These are phyloP conservation scores for Battus philenor DNA, from an alignment of 1,140 invertebrate genomes.

Conservation along the genomic window DNA sequence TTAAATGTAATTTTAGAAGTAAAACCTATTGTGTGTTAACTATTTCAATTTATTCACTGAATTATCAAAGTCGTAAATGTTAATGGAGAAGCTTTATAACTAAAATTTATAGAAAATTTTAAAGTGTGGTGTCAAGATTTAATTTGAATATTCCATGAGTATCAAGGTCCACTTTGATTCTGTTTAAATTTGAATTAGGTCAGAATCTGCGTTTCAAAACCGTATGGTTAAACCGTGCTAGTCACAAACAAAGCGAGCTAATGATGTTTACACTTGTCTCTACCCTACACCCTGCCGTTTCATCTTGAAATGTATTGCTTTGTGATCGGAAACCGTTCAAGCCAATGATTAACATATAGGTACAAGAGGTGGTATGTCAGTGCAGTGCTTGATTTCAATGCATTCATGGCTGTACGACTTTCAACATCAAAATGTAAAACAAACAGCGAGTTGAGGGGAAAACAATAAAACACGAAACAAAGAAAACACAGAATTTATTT, in stretches of 20 bases:
- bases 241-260: constrained; percentile 14
- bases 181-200: constrained; percentile 6
- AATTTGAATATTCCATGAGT: neutral
- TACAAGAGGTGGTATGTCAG: too few species aligned
- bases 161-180: neutral
- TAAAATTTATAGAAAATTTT: too few species aligned
- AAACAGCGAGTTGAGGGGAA: neutral
- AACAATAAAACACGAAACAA: constrained; percentile 8
- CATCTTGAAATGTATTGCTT: constrained; percentile 14
- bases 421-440: constrained; percentile 3
- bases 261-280: constrained; percentile 12
- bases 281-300: neutral
- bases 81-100: too few species aligned
- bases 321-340: constrained; percentile 7
- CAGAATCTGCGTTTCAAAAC: constrained; percentile 13
- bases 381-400: neutral
- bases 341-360: neutral
- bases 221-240: constrained; percentile 10
- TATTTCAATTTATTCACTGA: too few species aligned
- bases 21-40: too few species aligned
- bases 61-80: too few species aligned
- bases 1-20: too few species aligned
- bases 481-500: constrained; percentile 10
- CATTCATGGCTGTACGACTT: neutral
- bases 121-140: too few species aligned